A percentile compares a stretch with the other conserved stretches of the same genome.
These are phyloP conservation scores for Iguana delicatissima DNA, from an alignment of 2,797 vertebrate species.

Conservation along the genomic window DNA sequence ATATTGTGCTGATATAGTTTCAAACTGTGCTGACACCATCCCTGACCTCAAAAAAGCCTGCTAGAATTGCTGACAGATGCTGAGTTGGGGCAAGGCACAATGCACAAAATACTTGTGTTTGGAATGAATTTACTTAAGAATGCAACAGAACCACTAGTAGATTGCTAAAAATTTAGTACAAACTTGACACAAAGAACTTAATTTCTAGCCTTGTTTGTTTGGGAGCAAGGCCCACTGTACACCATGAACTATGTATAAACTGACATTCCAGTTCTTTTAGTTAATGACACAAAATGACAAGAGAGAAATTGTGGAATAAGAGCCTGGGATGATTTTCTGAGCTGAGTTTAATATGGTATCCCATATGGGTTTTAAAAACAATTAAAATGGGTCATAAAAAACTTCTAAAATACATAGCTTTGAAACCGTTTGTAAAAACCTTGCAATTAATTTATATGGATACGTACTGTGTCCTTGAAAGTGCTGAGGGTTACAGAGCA, in stretches of 20 bases:
- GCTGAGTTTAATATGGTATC: neutral
- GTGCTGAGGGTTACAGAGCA: neutral
- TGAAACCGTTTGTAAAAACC: too few species aligned
- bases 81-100: slow-evolving; percentile 1
- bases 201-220: slow-evolving; percentile 2
- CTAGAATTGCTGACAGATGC: slow-evolving; percentile 29
- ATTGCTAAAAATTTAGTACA: neutral
- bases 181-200: neutral
- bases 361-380: neutral
- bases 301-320: neutral
- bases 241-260: neutral
- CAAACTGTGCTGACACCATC: slow-evolving; percentile 25
- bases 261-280: neutral
- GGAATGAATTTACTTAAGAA: neutral
- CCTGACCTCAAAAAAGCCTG: slow-evolving; percentile 32
- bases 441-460: neutral
- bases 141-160: neutral
- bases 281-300: neutral
- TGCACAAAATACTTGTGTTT: neutral
- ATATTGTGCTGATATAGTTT: slow-evolving; percentile 27
- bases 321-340: neutral
- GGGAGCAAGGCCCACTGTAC: neutral
- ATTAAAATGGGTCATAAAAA: neutral
- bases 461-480: neutral
- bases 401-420: neutral